Base-by-base conservation (phyloP, 2,797 vertebrate species). In the Myripristis jacobus region DNA sequence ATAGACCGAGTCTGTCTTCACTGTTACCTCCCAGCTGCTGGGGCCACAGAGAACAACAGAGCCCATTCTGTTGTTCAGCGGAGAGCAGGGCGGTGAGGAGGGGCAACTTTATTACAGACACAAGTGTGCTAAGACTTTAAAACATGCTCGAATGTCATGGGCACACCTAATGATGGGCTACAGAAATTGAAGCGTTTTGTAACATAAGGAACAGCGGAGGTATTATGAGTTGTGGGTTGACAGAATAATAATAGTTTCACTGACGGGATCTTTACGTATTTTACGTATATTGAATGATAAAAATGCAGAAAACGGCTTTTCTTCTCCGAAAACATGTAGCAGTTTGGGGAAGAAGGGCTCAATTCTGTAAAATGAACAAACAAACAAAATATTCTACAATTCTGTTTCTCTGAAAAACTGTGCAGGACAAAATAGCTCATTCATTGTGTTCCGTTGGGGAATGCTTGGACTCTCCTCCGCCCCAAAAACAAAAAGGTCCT, bases 401-500 rank as follows among this genome's bases (percentile, higher is more conserved):
- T 95, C 92, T 92, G 92, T 94, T 94, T 94, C 90, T 94, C 92
- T 91, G 86, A 88, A 93, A 95, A 79, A 77, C 81, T 60, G 84
- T 86, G 90, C 89, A 86, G 90, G 91, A 96, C 95, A 97, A 95
- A 96, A 96, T 88, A 92, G 91, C 87, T 96, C 94, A 96, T 97
- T 98, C 96, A 96, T 96, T 97, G 96, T 97, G 94, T 93, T 95
- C 94, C 92, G 91, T 89, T 92, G 65, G 94, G 96, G 95, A 97
- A 96, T 94, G 95, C 93, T 93, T 87, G 87, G 93, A 95, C 94
- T 95, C 95, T 93, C 93, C 93, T 94, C 92, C 86, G 82, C 93
- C 91, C 94, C 92, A 91, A 96, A 96, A 95, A 98, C 96, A 98
- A 97, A 97, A 97, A 96, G 92, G 94, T 91, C 94, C 91, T 96